Evolutionary conservation across 1,140 invertebrate genomes (phyloP).

Genomic region (Aleiodes sp.): DNA sequence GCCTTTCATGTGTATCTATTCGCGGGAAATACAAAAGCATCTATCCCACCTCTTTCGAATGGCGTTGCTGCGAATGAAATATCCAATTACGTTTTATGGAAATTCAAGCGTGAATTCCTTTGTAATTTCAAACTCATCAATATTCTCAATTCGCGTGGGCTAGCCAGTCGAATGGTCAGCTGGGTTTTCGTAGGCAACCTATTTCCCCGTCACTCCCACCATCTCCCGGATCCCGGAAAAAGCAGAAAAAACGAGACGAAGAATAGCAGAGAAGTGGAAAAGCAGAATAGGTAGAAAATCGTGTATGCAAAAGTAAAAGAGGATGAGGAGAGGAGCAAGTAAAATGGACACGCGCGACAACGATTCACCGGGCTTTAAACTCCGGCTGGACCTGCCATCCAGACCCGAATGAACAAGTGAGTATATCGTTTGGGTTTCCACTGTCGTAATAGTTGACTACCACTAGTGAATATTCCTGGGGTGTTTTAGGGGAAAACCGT

Average conservation of each 20-base stretch:
- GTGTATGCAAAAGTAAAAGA: background rate
- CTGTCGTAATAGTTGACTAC: conserved; percentile 7
- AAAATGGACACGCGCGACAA: conserved; percentile 14
- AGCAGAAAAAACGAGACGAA: no score
- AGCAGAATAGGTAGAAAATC: background rate
- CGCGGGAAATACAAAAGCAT: background rate
- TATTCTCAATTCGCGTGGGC: conserved; percentile 30
- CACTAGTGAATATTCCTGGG: conserved; percentile 3
- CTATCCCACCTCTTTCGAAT: background rate
- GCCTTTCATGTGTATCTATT: no score
- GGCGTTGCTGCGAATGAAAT: conserved; percentile 25
- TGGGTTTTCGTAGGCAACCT: background rate
- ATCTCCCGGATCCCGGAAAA: no score
- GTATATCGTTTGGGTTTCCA: conserved; percentile 17
- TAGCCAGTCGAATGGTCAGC: conserved; percentile 15
- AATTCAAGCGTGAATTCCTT: conserved; percentile 34
- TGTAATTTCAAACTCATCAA: conserved; percentile 37
- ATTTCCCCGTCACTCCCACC: no score
- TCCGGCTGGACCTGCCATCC: background rate
- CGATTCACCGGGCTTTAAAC: conserved; percentile 14
- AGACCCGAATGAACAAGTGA: conserved; percentile 20
- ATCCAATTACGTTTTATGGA: conserved; percentile 34
- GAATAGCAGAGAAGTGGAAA: background rate
- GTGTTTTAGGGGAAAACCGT: no score
- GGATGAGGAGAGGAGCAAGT: background rate